Base-by-base conservation (phyloP, 2,888 invertebrate genomes). In the Deilephila elpenor region DNA sequence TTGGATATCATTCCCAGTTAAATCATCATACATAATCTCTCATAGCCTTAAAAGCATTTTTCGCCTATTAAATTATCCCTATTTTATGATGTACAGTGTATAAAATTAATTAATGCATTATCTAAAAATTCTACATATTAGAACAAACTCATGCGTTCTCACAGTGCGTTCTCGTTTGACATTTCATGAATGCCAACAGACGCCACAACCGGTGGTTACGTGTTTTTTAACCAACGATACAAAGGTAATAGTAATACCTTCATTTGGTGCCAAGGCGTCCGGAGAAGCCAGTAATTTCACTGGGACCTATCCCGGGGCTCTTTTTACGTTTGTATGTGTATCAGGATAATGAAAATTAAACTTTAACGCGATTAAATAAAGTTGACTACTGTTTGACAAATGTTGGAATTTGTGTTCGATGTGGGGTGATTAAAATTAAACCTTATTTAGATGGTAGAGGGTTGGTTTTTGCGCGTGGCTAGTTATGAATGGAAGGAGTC, bases 231-330 rank as follows among this genome's bases (percentile, higher is more conserved):
- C 20, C 20, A 64, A 44, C 8, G 17, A 6, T 25, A 51, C 67
- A 51, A 51, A 44, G 51, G 77, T 76, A 80, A 83, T 79, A 80
- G 82, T 82, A 82, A 75, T 75, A 76, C 77, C 75, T 80, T 75
- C 77, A 80, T 78, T 80, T 74, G 75, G 75, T 77, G 74, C 77
- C 75, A 73, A 74, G 80, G 73, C 59, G 77, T 74, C 59, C 76
- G 74, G 72, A 64, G 75, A 61, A 73, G 80, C 75, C 80, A 81
- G 71, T 83, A 82, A 82, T 82, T 82, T 83, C 77, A 82, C 79
- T 78, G 78, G 76, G 77, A 77, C 80, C 75, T 82, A 77, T 77
- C 67, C 67, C 44, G 51, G 51, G 67, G 67, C 67, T 67, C 29
- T 20, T 11, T n/a, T 56, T 56, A 56, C n/a, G 14, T 67, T 67